Percentiles rank a stretch among this genome's conserved stretches.
These are phyloP conservation scores for Bostrychus sinensis DNA, from an alignment of 2,113 vertebrate genomes.

Conservation along the genomic window DNA sequence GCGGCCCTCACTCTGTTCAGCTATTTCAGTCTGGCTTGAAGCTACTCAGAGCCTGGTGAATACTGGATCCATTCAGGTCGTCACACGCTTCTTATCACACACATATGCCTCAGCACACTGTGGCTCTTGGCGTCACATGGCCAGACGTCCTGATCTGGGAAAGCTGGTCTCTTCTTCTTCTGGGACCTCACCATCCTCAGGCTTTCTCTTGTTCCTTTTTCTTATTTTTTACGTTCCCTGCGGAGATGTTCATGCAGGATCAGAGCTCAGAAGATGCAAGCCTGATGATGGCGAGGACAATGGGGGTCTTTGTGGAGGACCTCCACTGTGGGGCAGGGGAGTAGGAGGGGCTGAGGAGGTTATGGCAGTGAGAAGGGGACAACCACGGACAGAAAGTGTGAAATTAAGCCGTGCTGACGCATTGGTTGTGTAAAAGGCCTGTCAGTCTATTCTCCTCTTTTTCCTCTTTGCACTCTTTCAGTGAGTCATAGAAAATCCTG, in stretches of 20 bases:
- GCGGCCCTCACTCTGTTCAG: conserved; percentile 5
- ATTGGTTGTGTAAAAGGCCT: conserved; percentile 49
- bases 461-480: conserved; percentile 31
- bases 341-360: conserved; percentile 19
- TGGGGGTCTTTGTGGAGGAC: conserved; percentile 71
- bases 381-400: conserved; percentile 52
- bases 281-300: conserved; percentile 65
- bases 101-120: conserved; percentile 28
- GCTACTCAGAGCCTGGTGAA: conserved; percentile 24
- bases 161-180: conserved; percentile 52
- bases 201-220: conserved; percentile 36
- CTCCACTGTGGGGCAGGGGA: conserved; percentile 39
- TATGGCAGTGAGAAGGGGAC: conserved; percentile 57
- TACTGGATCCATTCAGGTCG: conserved; percentile 45
- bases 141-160: conserved; percentile 46
- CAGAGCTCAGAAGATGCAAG: conserved; percentile 63
- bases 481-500: conserved; percentile 65
- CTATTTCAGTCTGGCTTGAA: conserved; percentile 14
- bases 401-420: conserved; percentile 63
- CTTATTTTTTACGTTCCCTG: conserved; percentile 63
- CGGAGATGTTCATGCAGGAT: conserved; percentile 56
- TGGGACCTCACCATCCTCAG: conserved; percentile 52
- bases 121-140: conserved; percentile 36
- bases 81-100: conserved; percentile 30
- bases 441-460: conserved; percentile 44